Evolutionary conservation across 2,888 invertebrate genomes (phyloP), one percentile per base, ranked within the genome.

Genomic region (Ypsolopha sequella): DNA sequence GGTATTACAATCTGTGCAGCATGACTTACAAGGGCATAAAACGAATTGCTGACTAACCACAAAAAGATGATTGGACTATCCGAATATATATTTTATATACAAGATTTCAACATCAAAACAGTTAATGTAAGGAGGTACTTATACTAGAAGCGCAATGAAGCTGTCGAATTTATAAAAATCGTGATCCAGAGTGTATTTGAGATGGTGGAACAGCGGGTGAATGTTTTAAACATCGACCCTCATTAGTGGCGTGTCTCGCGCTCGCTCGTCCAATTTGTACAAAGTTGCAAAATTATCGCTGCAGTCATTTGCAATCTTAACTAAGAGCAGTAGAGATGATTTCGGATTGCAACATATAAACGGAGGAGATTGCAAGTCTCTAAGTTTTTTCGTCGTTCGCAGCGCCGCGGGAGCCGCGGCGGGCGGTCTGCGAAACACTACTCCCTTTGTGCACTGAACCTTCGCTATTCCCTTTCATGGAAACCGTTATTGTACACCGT

Each of bases 401-500:
- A 66, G 65, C 72, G 66, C 75, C 58, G 66, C 73, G 69, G 74
- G 71, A 64, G 63, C 56, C 67, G 59, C 73, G 59, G 64, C 74
- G 71, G 78, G 77, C 70, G 46, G 41, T 71, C 73, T 52, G 71
- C 68, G 65, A 70, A 73, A 72, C 70, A 46, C 35, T 65, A 59
- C 61, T 63, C 65, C 64, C 70, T 73, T 75, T 76, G 74, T 73
- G 66, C 64, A 64, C 39, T 66, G 65, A 68, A 70, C 61, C 65
- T 60, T 57, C 60, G 65, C 62, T 66, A 65, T 68, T 69, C 70
- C 72, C 69, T 73, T 76, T 77, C 73, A 70, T 71, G 68, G 71
- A 68, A 71, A 68, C 66, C 63, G 65, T 76, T 75, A 77, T 76
- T 74, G 74, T 75, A 66, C 63, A 65, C 66, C 62, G 62, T 66